Base-by-base conservation (phyloP, 2,113 vertebrate species). In the Corythornis madagascariensis region DNA sequence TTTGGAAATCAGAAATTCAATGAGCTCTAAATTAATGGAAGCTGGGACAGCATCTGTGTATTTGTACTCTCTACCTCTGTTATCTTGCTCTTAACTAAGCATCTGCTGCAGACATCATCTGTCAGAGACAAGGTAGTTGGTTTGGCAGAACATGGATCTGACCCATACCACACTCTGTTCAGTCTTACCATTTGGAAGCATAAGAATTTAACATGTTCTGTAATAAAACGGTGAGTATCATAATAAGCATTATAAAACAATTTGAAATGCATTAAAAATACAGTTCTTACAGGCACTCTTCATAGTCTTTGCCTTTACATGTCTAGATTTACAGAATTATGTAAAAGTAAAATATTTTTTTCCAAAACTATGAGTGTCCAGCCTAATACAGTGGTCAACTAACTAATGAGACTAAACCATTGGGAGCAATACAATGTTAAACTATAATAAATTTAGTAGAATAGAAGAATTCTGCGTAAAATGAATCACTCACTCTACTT, bases 1-100 rank as follows among this genome's bases (percentile, higher is more conserved):
- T 85, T 90, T 86, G n/a, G 69, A 83, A 83, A 86, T 50, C 24
- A 71, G 56, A 73, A 66, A 85, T 92, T 60, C 31, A 89, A 6
- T 53, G 29, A 85, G 25, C 6, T 75, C 52, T 42, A 60, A 59
- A 55, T 26, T 61, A 75, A 65, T 57, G 48, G 43, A 79, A 81
- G 9, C 11, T 8, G 7, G 28, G 31, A 75, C 13, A 74, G 13
- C 0, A 0, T 31, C 20, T 47, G 26, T 47, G 10, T 73, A 50
- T 57, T 88, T 78, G 22, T 61, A 56, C 13, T n/a, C 20, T 40
- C 14, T 75, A 47, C 17, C 83, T 20, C 26, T 67, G 18, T 85
- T 72, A 48, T 50, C 15, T 61, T 67, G 73, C 25, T 64, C 65
- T 67, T 56, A 86, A 66, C 47, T 50, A 89, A 67, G 21, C 24